Evolutionary conservation across 1,140 invertebrate species (phyloP).

Genomic region (Lepidurus apus): DNA sequence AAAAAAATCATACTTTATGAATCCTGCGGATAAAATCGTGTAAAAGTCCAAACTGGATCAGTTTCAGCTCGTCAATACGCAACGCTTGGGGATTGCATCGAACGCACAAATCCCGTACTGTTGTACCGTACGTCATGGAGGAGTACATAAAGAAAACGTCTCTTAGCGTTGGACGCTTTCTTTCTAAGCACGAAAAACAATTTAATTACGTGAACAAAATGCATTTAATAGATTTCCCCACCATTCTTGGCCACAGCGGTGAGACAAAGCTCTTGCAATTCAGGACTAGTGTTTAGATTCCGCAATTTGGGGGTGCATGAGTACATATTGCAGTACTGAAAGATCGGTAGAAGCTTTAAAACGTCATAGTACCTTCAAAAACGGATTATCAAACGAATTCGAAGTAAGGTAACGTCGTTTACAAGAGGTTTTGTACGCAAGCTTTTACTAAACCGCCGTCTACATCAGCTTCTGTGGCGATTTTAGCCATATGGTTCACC

Average conservation of each 20-base stretch:
- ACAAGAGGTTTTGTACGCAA: constrained; percentile 88
- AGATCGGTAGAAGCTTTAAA: constrained; percentile 75
- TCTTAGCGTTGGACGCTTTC: constrained; percentile 29
- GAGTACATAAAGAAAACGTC: constrained; percentile 34
- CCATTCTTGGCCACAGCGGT: constrained; percentile 61
- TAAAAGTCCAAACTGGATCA: constrained; percentile 86
- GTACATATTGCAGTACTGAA: constrained; percentile 92
- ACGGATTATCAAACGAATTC: neutral
- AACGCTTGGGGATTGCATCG: constrained; percentile 67
- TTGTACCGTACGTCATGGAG: constrained; percentile 69
- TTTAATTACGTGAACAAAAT: neutral
- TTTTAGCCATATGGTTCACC: constrained; percentile 80
- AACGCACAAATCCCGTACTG: constrained; percentile 75
- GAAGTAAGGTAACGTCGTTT: constrained; percentile 36
- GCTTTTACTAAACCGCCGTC: constrained; percentile 90
- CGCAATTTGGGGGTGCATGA: constrained; percentile 75
- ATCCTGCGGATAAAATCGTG: constrained; percentile 78
- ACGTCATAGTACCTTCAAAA: constrained; percentile 59
- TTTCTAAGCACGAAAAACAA: constrained; percentile 14
- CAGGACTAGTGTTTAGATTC: constrained; percentile 57
- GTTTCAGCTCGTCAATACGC: constrained; percentile 70
- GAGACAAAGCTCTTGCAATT: constrained; percentile 69
- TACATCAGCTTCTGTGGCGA: constrained; percentile 69
- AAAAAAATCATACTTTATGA: constrained; percentile 55
- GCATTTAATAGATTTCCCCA: constrained; percentile 38